These are phyloP conservation scores for Drosophila antonietae DNA, from an alignment of 2,888 invertebrate species.

Conservation along the genomic window DNA sequence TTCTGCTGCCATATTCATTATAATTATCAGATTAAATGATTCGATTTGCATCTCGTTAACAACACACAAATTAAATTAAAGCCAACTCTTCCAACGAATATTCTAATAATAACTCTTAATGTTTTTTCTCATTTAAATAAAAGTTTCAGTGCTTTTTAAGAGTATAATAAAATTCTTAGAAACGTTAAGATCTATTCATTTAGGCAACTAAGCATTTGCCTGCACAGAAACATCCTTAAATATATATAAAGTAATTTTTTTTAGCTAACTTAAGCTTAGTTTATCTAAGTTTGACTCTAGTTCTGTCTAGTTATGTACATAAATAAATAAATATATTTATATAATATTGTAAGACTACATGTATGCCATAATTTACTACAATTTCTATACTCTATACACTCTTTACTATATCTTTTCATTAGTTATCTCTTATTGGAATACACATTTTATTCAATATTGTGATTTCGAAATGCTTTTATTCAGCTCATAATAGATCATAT, in stretches of 20 bases:
- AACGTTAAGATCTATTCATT: background rate
- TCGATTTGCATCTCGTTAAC: background rate
- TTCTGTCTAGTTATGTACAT: too few relatives aligned
- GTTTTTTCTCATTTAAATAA: background rate
- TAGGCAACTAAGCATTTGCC: background rate
- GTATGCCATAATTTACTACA: too few relatives aligned
- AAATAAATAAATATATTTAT: too few relatives aligned
- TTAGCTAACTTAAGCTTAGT: too few relatives aligned
- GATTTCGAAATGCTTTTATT: background rate
- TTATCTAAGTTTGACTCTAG: too few relatives aligned
- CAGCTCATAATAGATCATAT: conserved; percentile 1
- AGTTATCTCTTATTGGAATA: background rate
- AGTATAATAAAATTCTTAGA: background rate
- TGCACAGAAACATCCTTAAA: background rate
- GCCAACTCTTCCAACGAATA: background rate
- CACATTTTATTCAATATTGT: background rate
- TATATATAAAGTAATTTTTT: background rate
- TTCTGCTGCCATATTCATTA: background rate
- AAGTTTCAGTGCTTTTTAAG: background rate
- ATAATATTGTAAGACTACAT: too few relatives aligned
- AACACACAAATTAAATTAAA: background rate
- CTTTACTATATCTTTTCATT: background rate
- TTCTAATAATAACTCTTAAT: background rate
- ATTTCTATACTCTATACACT: background rate
- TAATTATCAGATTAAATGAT: background rate